These are phyloP conservation scores for Argynnis bischoffii DNA, from an alignment of 2,888 invertebrate genomes.

Conservation along the genomic window DNA sequence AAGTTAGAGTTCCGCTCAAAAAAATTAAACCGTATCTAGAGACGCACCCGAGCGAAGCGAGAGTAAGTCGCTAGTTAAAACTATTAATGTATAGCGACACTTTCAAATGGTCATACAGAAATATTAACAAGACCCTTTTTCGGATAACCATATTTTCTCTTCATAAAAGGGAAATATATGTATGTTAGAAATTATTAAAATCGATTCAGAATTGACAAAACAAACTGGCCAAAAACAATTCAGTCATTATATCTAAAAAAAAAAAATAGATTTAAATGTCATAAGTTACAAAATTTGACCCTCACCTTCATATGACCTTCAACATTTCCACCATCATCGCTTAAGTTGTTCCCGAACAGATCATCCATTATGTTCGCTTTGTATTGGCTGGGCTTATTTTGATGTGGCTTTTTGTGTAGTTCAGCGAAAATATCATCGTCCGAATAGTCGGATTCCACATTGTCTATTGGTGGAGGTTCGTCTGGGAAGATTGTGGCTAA, in stretches of 20 bases:
- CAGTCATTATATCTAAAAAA: too few relatives aligned
- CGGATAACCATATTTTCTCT: too few relatives aligned
- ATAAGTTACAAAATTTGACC: not conserved
- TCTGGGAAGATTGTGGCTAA: constrained; percentile 77
- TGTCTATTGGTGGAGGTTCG: constrained; percentile 80
- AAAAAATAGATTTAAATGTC: not conserved
- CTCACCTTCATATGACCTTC: not conserved
- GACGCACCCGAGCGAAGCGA: too few relatives aligned
- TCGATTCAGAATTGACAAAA: not conserved
- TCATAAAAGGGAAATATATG: too few relatives aligned
- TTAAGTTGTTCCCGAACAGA: constrained; percentile 47
- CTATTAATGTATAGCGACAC: too few relatives aligned
- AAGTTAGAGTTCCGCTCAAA: too few relatives aligned
- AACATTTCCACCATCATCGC: constrained; percentile 17
- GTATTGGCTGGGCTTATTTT: constrained; percentile 32
- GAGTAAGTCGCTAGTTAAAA: too few relatives aligned
- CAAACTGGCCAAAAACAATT: not conserved
- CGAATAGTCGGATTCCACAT: constrained; percentile 42
- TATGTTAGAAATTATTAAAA: too few relatives aligned
- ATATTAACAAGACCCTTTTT: too few relatives aligned
- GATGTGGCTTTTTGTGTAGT: constrained; percentile 53
- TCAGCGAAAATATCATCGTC: constrained; percentile 68
- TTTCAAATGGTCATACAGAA: too few relatives aligned
- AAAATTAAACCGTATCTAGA: too few relatives aligned
- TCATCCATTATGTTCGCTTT: constrained; percentile 45